Percentiles rank a stretch among this genome's conserved stretches.
These are phyloP conservation scores for Argopecten irradians DNA, from an alignment of 1,140 invertebrate species.

Conservation along the genomic window DNA sequence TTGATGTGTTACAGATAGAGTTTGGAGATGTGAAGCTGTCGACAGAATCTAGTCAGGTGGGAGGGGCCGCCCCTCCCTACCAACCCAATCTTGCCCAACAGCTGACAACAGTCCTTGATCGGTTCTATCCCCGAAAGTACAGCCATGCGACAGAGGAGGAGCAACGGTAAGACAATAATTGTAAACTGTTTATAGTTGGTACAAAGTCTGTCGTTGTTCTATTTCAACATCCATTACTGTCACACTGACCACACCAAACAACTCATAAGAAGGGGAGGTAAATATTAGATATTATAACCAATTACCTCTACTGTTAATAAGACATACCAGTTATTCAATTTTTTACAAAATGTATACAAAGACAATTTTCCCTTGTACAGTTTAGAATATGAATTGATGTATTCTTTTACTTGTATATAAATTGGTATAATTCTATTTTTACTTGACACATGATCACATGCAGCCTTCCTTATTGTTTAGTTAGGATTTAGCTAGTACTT, in stretches of 20 bases:
- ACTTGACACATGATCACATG: not conserved
- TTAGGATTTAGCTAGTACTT: too few species aligned
- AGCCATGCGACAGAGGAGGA: slow-evolving; percentile 46
- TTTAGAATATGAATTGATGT: too few species aligned
- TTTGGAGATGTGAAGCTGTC: slow-evolving; percentile 78
- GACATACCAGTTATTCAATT: too few species aligned
- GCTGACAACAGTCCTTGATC: slow-evolving; percentile 86
- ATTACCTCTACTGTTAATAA: too few species aligned
- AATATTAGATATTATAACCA: not conserved
- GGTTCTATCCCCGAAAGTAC: slow-evolving; percentile 89
- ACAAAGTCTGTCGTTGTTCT: not conserved
- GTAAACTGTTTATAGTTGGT: not conserved
- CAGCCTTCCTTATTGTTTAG: not conserved
- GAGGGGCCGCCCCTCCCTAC: slow-evolving; percentile 62
- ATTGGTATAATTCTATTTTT: too few species aligned
- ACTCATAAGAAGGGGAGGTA: not conserved
- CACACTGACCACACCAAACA: not conserved
- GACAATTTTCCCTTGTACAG: too few species aligned
- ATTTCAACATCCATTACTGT: not conserved
- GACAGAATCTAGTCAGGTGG: slow-evolving; percentile 40
- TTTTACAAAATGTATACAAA: too few species aligned
- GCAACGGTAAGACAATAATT: slow-evolving; percentile 51
- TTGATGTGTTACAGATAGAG: slow-evolving; percentile 80
- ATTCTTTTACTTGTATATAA: too few species aligned
- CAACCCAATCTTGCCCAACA: slow-evolving; percentile 78